Conservation (phyloP, 2,797 vertebrate species). For the Coregonus suidteri region DNA sequence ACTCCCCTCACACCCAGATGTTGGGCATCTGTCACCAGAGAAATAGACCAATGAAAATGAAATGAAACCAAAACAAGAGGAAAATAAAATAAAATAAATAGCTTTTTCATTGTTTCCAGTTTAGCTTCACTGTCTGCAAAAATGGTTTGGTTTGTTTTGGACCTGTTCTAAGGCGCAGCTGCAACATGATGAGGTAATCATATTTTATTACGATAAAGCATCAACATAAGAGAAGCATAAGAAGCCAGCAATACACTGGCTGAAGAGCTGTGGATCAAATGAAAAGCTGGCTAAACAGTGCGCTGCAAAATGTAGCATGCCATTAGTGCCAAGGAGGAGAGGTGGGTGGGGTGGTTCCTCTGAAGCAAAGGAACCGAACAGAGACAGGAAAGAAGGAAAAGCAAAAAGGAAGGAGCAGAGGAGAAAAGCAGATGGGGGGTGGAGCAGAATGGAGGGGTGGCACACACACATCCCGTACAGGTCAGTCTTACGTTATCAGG, state of each 20-base stretch:
- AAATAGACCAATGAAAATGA: constrained; percentile 71
- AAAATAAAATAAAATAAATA: constrained; percentile 83
- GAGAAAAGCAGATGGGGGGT: constrained; percentile 17
- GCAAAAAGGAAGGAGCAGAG: neutral
- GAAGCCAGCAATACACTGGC: constrained; percentile 60
- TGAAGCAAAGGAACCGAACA: constrained; percentile 63
- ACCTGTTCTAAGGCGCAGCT: constrained; percentile 74
- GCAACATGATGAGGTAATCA: constrained; percentile 73
- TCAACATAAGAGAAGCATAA: constrained; percentile 42
- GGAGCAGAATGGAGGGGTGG: neutral
- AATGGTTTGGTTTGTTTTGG: constrained; percentile 24
- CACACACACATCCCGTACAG: neutral
- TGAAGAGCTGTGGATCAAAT: constrained; percentile 64
- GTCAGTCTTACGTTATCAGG: constrained; percentile 95
- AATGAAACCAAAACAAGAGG: constrained; percentile 87
- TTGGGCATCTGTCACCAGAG: constrained; percentile 97
- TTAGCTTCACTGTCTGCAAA: constrained; percentile 94
- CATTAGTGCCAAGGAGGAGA: constrained; percentile 52
- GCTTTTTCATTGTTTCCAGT: constrained; percentile 96
- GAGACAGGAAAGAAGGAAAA: constrained; percentile 43
- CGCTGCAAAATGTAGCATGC: constrained; percentile 76
- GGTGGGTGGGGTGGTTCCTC: constrained; percentile 57
- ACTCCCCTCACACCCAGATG: constrained; percentile 96
- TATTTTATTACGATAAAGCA: constrained; percentile 65
- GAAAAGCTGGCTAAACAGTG: constrained; percentile 73